Evolutionary conservation across 2,113 vertebrate species (phyloP), one percentile per base, ranked within the genome.

Genomic region (Rhipidura dahli): DNA sequence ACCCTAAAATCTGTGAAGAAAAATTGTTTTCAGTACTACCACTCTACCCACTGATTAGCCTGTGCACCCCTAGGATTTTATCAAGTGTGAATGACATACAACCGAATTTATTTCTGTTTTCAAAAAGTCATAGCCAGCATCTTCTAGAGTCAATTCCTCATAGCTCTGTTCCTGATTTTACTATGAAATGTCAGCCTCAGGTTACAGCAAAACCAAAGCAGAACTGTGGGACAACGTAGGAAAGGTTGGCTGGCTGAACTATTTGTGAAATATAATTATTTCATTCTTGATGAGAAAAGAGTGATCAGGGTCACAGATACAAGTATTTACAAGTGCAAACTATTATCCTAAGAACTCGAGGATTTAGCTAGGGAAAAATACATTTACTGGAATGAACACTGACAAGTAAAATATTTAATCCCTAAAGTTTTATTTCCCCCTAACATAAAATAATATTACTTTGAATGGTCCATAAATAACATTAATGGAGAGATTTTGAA

Each of bases 401-500:
- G 94, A 96, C 95, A 97, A 95, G 94, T 78, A 78, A 94, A 96
- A 96, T 90, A 75, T 94, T 97, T 96, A 97, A 96, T 97, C 93
- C 94, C 96, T 72, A 70, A 95, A 96, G 94, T 96, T 95, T 94
- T 96, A 91, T 95, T 96, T 96, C 57, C 69, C 68, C 51, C 59
- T 91, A 93, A 97, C 94, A 91, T 89, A 95, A 97, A 94, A 94
- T 95, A 96, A 96, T 95, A 92, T 95, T 94, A 87, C 85, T 89
- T 91, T 94, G 94, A 95, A 94, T 96, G 88, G 79, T 87, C 76
- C 96, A 96, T 97, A 97, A 97, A 97, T 97, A 97, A 97, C 49
- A 64, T 81, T 96, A 97, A 96, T 96, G 93, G 90, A 94, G 96
- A 95, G 79, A 95, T 92, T 96, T 51, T 90, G 93, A 96, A 95